These are phyloP conservation scores for Scaeva pyrastri DNA, from an alignment of 2,888 invertebrate species.

Conservation along the genomic window DNA sequence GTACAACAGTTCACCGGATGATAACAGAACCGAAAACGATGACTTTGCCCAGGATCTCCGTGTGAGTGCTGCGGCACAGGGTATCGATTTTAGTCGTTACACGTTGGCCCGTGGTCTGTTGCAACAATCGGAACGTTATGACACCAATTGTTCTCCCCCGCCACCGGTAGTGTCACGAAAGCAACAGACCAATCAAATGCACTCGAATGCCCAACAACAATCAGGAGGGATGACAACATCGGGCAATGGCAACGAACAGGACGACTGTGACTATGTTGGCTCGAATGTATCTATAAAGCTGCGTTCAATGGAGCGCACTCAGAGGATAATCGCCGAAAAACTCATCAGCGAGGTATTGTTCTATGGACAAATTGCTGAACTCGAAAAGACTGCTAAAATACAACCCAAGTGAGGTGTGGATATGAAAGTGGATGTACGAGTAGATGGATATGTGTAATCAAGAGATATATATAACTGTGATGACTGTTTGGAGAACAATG, in stretches of 20 bases:
- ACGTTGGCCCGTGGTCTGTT: conserved; percentile 79
- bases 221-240: conserved; percentile 31
- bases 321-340: conserved; percentile 83
- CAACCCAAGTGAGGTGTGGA: conserved; percentile 81
- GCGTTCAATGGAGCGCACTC: conserved; percentile 82
- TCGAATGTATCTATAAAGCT: conserved; percentile 82
- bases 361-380: conserved; percentile 82
- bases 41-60: conserved; percentile 82
- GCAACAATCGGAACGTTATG: conserved; percentile 77
- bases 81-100: conserved; percentile 80
- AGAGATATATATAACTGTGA: conserved; percentile 51
- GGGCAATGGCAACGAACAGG: conserved; percentile 71
- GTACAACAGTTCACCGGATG: conserved; percentile 81
- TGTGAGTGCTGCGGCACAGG: conserved; percentile 79
- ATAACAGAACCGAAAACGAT: conserved; percentile 79
- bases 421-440: no score
- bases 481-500: conserved; percentile 37
- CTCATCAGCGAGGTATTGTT: conserved; percentile 83
- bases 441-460: conserved; percentile 10
- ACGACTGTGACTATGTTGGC: conserved; percentile 82
- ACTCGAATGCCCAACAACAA: conserved; percentile 57
- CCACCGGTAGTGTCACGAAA: conserved; percentile 72
- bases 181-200: conserved; percentile 65
- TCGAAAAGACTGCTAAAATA: conserved; percentile 82
- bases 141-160: conserved; percentile 78